phyloP scores from a whole-genome alignment of 2,797 vertebrate species.

The Argyrosomus regius region DNA sequence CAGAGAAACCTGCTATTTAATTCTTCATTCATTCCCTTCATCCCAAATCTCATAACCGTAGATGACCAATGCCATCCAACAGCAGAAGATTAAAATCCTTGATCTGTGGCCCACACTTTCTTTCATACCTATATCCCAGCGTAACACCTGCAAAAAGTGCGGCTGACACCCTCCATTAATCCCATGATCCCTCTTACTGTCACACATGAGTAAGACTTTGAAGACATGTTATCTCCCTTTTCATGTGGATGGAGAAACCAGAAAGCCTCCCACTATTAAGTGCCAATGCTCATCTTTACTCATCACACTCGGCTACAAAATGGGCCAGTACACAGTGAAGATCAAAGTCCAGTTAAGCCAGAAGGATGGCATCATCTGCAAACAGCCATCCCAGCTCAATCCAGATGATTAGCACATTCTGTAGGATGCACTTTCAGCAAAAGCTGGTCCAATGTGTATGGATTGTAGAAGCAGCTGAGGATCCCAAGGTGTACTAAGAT shows the following conservation, averaged over 20 bases:
- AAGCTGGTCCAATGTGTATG: slow-evolving; percentile 19
- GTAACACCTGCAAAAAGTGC: slow-evolving; percentile 59
- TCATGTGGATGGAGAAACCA: slow-evolving; percentile 34
- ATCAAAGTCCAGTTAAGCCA: slow-evolving; percentile 24
- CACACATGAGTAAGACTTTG: slow-evolving; percentile 61
- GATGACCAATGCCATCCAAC: slow-evolving; percentile 24
- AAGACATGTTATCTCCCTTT: slow-evolving; percentile 57
- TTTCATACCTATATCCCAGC: slow-evolving; percentile 28
- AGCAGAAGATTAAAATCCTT: slow-evolving; percentile 14
- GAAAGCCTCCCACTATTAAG: slow-evolving; percentile 26
- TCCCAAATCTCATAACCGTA: slow-evolving; percentile 1
- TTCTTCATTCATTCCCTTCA: neutral
- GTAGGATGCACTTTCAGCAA: neutral
- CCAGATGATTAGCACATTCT: neutral
- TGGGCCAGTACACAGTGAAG: neutral
- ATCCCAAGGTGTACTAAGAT: neutral
- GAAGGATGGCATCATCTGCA: slow-evolving; percentile 35
- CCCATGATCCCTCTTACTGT: slow-evolving; percentile 69
- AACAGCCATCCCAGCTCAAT: slow-evolving; percentile 11
- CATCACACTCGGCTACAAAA: slow-evolving; percentile 22
- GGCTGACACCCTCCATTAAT: slow-evolving; percentile 66
- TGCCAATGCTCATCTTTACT: slow-evolving; percentile 23
- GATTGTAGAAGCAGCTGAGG: neutral
- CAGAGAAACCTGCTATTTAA: neutral
- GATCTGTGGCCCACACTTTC: slow-evolving; percentile 21